Conservation (phyloP, 2,797 vertebrate genomes). For the Xerus rutilus region DNA sequence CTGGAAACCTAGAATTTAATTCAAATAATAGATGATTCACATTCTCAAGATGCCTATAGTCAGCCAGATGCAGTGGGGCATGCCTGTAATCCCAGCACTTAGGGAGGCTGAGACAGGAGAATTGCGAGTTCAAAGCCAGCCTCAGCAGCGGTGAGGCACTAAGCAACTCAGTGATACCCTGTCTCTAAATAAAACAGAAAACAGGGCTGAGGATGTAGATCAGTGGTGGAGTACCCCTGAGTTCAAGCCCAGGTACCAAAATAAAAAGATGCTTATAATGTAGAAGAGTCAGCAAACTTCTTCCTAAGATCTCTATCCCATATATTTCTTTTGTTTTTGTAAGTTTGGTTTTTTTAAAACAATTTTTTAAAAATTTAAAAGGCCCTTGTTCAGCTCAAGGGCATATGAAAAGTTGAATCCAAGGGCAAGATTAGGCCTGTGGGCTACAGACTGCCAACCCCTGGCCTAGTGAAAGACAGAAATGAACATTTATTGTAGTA, state of each 20-base stretch:
- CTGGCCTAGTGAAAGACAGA: neutral
- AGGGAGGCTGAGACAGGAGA: no score
- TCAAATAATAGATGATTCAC: neutral
- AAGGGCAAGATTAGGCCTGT: neutral
- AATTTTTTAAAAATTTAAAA: constrained; percentile 46
- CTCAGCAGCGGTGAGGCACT: no score
- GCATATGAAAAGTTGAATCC: neutral
- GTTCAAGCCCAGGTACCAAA: no score
- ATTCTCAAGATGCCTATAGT: neutral
- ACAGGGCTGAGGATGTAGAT: no score
- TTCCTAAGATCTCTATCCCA: neutral
- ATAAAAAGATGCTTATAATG: neutral
- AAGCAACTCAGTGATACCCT: no score
- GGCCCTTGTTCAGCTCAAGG: neutral
- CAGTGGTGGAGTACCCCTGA: no score
- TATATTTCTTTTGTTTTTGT: neutral
- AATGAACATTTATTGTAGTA: neutral
- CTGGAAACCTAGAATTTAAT: neutral
- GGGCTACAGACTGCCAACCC: neutral
- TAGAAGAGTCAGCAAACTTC: neutral
- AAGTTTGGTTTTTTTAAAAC: neutral
- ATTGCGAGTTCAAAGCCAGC: no score
- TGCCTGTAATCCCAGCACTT: no score
- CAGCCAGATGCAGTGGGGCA: no score
- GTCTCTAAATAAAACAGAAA: no score